Percentiles rank a stretch among this genome's conserved stretches.
These are phyloP conservation scores for Collichthys lucidus DNA, from an alignment of 2,113 vertebrate species.

Conservation along the genomic window DNA sequence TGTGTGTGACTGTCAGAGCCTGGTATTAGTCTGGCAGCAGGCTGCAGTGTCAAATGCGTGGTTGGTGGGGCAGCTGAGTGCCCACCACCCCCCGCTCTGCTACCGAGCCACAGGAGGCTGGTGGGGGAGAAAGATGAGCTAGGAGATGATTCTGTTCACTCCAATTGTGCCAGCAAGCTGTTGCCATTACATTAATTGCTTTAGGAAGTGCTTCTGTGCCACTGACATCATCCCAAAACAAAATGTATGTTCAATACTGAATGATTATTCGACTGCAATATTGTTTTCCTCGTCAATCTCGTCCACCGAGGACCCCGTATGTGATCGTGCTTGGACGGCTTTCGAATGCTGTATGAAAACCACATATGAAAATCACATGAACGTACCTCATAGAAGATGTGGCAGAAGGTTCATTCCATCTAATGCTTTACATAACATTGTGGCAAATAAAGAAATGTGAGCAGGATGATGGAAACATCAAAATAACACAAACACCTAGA, in stretches of 20 bases:
- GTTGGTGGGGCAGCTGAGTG: slow-evolving; percentile 51
- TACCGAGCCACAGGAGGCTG: slow-evolving; percentile 40
- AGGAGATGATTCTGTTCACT: slow-evolving; percentile 73
- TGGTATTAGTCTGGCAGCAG: slow-evolving; percentile 50
- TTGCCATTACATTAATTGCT: slow-evolving; percentile 63
- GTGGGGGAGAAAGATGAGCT: slow-evolving; percentile 42
- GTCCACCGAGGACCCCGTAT: slow-evolving; percentile 4
- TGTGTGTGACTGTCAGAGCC: slow-evolving; percentile 28
- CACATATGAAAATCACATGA: not conserved
- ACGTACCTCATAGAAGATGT: not conserved
- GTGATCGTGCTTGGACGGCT: not conserved
- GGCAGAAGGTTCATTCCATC: slow-evolving; percentile 11
- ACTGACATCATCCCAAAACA: slow-evolving; percentile 3
- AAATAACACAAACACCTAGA: not conserved
- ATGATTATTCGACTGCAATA: not conserved
- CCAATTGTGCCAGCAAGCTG: slow-evolving; percentile 68
- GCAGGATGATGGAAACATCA: not conserved
- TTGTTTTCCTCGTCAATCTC: not conserved
- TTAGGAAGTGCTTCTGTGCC: slow-evolving; percentile 41
- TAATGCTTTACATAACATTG: not conserved
- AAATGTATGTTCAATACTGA: not conserved
- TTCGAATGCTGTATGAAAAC: slow-evolving; percentile 3
- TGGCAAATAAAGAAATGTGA: not conserved
- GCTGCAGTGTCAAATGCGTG: slow-evolving; percentile 71
- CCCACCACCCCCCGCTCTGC: slow-evolving; percentile 20